Conservation (phyloP, 2,113 vertebrate genomes). For the Syngnathus scovelli region DNA sequence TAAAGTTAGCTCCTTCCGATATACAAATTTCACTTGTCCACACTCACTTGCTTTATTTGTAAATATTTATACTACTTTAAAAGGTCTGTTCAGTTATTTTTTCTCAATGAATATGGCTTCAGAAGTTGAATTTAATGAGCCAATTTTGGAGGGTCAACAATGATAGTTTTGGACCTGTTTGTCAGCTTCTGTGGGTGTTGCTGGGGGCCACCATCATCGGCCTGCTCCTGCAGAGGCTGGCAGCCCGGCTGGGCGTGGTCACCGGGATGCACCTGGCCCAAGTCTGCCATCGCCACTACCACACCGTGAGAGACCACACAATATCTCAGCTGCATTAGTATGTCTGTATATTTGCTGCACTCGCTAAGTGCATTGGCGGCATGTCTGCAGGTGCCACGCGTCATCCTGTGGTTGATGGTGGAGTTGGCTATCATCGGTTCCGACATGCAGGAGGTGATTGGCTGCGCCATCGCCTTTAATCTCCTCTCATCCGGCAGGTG, state of each 20-base stretch:
- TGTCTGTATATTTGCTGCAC: too few species aligned
- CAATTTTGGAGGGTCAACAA: too few species aligned
- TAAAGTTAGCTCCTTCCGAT: too few species aligned
- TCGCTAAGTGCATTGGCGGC: too few species aligned
- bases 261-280: conserved; percentile 94
- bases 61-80: too few species aligned
- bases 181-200: conserved; percentile 90
- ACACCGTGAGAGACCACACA: conserved; percentile 65
- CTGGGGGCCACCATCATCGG: conserved; percentile 84
- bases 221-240: conserved; percentile 85
- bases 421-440: conserved; percentile 93
- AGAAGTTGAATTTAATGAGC: too few species aligned
- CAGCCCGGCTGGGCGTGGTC: conserved; percentile 87
- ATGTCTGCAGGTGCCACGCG: conserved; percentile 76
- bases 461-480: conserved; percentile 91
- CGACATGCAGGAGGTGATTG: conserved; percentile 98
- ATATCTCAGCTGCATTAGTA: neutral
- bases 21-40: too few species aligned
- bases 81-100: too few species aligned
- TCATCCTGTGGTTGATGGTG: conserved; percentile 93
- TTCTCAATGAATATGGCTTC: too few species aligned
- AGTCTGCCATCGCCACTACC: conserved; percentile 89
- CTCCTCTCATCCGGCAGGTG: conserved; percentile 86
- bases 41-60: too few species aligned
- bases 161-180: too few species aligned